phyloP scores from a whole-genome alignment of 2,888 invertebrate genomes.

The Stramonita haemastoma region DNA sequence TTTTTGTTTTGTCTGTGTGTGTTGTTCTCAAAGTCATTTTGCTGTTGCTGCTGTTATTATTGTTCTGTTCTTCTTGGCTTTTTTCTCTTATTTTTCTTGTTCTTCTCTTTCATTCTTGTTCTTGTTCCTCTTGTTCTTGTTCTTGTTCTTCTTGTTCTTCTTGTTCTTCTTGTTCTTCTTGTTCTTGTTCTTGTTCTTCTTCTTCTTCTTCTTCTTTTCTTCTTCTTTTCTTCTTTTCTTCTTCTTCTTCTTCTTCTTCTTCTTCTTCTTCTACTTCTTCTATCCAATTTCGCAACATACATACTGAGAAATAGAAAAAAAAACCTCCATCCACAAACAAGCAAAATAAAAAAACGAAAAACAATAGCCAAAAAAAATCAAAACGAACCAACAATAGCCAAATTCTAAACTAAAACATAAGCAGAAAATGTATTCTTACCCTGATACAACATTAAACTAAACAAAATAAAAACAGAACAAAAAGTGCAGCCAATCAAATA shows the following conservation, averaged over 20 bases:
- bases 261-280: neutral
- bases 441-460: neutral
- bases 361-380: neutral
- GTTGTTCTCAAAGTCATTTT: neutral
- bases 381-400: neutral
- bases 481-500: neutral
- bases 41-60: neutral
- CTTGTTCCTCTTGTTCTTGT: too few relatives aligned
- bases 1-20: too few relatives aligned
- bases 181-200: neutral
- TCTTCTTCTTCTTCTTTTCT: too few relatives aligned
- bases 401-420: neutral
- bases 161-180: neutral
- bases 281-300: neutral
- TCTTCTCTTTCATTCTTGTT: too few relatives aligned
- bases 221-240: too few relatives aligned
- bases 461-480: neutral
- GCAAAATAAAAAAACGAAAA: neutral
- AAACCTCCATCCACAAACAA: neutral
- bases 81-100: too few relatives aligned
- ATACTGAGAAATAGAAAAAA: neutral
- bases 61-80: too few relatives aligned
- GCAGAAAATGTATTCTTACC: neutral
- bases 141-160: neutral
- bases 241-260: neutral